Base-by-base conservation (phyloP, 2,113 vertebrate genomes). In the Callipepla squamata region DNA sequence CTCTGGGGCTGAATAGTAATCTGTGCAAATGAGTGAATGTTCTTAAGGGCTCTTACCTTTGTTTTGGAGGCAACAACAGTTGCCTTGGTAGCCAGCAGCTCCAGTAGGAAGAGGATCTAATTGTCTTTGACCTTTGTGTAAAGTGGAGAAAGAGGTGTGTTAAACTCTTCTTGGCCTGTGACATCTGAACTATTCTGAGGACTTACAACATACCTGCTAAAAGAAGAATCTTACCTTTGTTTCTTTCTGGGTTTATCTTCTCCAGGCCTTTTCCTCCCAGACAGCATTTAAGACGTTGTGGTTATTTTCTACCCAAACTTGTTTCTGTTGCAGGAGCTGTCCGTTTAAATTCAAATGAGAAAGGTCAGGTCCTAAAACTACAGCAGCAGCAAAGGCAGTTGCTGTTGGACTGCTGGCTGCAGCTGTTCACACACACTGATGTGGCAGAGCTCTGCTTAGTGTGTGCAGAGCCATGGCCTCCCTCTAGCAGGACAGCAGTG, bases 81-180 rank as follows among this genome's bases (percentile, higher is more conserved):
- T 72, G 48, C 72, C 90, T 76, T 82, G 85, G 15, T 66, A 89
- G 58, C 28, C 48, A 73, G 62, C 80, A 76, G 73, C 69, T 90
- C 78, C 53, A 25, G n/a, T 34, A 36, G 45, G 44, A 48, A 76
- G 77, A 76, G n/a, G 63, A 77, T 81, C 32, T 32, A 36, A 0
- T 81, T 89, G 70, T 87, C 78, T 59, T 65, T 90, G 83, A 76
- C 67, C 44, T 91, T 45, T 85, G 38, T 38, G 23, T 90, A 42
- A 78, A 87, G 77, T 4, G 34, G 65, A 74, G 50, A 55, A 47
- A 18, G 26, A 66, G 58, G 32, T 62, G 65, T 91, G 72, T 70
- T 4, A 51, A 76, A 62, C 38, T 51, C 18, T 53, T 34, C 42
- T 63, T 36, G n/a, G 32, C 45, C 55, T 79, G 51, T 85, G 87